Conservation (phyloP, 2,113 vertebrate genomes). For the Chloroceryle aenea region DNA sequence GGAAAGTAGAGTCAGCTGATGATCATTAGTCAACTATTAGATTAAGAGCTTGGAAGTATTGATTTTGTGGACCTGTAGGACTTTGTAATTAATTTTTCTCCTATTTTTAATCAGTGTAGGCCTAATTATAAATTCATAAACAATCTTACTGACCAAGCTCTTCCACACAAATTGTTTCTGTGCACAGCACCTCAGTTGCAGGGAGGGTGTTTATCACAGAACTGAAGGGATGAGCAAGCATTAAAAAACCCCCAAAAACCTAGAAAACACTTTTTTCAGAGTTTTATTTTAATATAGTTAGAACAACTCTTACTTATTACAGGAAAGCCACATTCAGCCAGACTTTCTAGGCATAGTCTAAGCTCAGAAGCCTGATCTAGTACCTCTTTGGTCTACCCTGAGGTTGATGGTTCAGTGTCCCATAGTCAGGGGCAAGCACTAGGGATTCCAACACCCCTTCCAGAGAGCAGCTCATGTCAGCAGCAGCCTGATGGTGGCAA, state of each 20-base stretch:
- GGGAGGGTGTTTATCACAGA: neutral
- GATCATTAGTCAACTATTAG: slow-evolving; percentile 23
- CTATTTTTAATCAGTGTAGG: slow-evolving; percentile 25
- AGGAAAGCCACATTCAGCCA: neutral
- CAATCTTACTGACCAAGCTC: neutral
- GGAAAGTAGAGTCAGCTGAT: neutral
- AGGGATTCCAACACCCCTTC: neutral
- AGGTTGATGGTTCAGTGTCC: neutral
- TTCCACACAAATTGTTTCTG: neutral
- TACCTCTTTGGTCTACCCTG: neutral
- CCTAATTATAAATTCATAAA: slow-evolving; percentile 30
- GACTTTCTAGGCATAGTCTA: neutral
- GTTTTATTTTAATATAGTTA: neutral
- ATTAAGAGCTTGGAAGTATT: slow-evolving; percentile 3
- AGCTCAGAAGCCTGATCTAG: neutral
- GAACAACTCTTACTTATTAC: neutral
- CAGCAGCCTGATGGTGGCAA: fast-evolving
- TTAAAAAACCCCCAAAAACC: neutral
- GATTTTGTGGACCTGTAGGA: neutral
- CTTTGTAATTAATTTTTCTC: slow-evolving; percentile 29
- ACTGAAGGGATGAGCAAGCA: neutral
- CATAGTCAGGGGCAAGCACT: neutral
- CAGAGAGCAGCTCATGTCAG: neutral
- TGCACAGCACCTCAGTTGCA: neutral
- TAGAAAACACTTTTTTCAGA: neutral